Percentiles rank a stretch among this genome's conserved stretches.
These are phyloP conservation scores for Pleuronectes platessa DNA, from an alignment of 2,113 vertebrate genomes.

Conservation along the genomic window DNA sequence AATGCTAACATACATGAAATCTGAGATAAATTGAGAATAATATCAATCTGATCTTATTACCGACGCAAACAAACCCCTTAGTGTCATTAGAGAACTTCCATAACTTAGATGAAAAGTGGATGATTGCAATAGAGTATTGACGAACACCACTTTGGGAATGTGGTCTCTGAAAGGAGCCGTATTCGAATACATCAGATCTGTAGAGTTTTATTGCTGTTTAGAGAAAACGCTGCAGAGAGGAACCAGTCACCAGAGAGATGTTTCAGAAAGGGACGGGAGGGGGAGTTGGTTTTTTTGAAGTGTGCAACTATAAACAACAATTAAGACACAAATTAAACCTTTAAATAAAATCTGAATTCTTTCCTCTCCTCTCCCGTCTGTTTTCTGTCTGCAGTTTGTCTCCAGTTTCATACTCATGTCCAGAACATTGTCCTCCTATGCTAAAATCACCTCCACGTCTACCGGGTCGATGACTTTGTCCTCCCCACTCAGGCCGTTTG, in stretches of 20 bases:
- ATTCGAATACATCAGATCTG: neutral
- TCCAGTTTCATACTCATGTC: conserved; percentile 64
- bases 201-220: neutral
- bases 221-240: conserved; percentile 5
- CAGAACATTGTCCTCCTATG: conserved; percentile 34
- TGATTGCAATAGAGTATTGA: no score
- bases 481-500: conserved; percentile 43
- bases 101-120: no score
- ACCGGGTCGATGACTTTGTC: conserved; percentile 41
- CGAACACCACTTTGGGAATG: neutral
- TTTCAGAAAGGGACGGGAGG: neutral
- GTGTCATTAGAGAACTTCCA: no score
- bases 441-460: conserved; percentile 54
- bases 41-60: neutral
- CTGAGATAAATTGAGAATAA: neutral
- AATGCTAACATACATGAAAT: neutral
- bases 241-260: conserved; percentile 28
- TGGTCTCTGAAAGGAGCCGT: neutral
- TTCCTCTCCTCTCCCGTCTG: neutral
- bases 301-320: conserved; percentile 24
- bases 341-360: conserved; percentile 29
- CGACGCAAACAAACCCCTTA: no score
- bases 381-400: conserved; percentile 44
- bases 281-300: neutral
- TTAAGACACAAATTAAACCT: conserved; percentile 9